Base-by-base conservation (phyloP, 2,888 invertebrate genomes). In the Ethmia dodecea region DNA sequence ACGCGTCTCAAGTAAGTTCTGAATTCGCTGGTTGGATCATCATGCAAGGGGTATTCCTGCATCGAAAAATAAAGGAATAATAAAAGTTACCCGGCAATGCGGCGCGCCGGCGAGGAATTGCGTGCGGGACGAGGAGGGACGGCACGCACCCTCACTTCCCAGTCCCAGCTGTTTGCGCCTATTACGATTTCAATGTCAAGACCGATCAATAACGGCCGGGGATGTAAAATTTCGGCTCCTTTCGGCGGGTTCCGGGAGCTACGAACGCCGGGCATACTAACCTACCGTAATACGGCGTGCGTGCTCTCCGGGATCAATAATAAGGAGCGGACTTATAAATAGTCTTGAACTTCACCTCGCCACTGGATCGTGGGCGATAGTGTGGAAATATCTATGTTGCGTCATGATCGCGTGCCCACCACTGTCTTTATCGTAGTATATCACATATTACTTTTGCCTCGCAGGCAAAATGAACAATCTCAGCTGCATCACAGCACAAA, bases 101-200 rank as follows among this genome's bases (percentile, higher is more conserved):
- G 22, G 22, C 13, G 31, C 10, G 22, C 13, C 11, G 29, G 27
- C 18, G 60, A 56, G 60, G 67, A 55, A 53, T 71, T 67, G 75
- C 73, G 68, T 73, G 72, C 47, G 50, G 11, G 44, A n/a, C n/a
- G n/a, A 66, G 65, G 67, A 61, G 51, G 53, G 16, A 12, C 16
- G 15, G 25, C 15, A 11, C 22, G 27, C 12, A 61, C 66, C 72
- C 79, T 73, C 78, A 71, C 79, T 79, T 79, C 66, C 58, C 52
- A 63, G 60, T 61, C 71, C 73, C 86, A 84, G 86, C 84, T 83
- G 86, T 80, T 86, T 71, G 72, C 72, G 69, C 76, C 75, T 75
- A 79, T 77, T 73, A 69, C 76, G 61, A 77, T 81, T 87, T 83
- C 86, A 86, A 86, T 84, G 86, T 86, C 87, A 86, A 83, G 81